Percentiles rank a stretch among this genome's conserved stretches.
Conservation (phyloP, 2,797 vertebrate species). For the Lutjanus argentimaculatus region DNA sequence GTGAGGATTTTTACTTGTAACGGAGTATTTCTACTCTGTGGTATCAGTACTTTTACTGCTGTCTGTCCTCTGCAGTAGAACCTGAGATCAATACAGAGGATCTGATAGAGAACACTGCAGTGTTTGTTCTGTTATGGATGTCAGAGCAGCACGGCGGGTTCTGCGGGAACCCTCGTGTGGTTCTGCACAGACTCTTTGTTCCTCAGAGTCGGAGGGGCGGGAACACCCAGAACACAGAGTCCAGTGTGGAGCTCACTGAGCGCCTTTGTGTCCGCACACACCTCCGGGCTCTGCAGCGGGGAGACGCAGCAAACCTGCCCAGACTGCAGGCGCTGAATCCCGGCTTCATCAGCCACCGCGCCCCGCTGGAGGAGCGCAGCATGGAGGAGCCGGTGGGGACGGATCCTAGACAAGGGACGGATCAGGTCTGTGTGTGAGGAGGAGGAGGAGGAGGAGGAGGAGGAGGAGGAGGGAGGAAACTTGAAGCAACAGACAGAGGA, state of each 20-base stretch:
- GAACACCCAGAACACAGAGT: conserved; percentile 9
- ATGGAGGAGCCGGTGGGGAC: conserved; percentile 19
- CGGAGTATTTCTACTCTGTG: no score
- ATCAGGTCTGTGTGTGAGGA: conserved; percentile 81
- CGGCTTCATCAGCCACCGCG: conserved; percentile 36
- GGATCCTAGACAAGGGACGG: conserved; percentile 76
- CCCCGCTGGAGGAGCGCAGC: conserved; percentile 42
- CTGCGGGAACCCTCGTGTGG: not conserved
- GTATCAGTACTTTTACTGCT: no score
- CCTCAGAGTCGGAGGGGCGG: not conserved
- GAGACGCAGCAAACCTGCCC: not conserved
- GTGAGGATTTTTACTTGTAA: no score
- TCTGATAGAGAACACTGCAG: no score
- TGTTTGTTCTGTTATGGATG: no score
- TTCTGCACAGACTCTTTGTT: conserved; percentile 26
- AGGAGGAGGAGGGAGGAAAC: conserved; percentile 75
- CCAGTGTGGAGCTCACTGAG: conserved; percentile 16
- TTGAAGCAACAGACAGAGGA: conserved; percentile 85
- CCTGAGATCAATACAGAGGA: no score
- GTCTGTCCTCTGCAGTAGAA: no score
- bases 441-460: conserved; percentile 72
- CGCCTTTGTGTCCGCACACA: conserved; percentile 44
- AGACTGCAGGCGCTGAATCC: conserved; percentile 29
- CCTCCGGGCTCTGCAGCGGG: conserved; percentile 31
- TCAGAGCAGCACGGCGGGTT: not conserved